These are phyloP conservation scores for Agrilus biguttatus DNA, from an alignment of 2,888 invertebrate species.

Conservation along the genomic window DNA sequence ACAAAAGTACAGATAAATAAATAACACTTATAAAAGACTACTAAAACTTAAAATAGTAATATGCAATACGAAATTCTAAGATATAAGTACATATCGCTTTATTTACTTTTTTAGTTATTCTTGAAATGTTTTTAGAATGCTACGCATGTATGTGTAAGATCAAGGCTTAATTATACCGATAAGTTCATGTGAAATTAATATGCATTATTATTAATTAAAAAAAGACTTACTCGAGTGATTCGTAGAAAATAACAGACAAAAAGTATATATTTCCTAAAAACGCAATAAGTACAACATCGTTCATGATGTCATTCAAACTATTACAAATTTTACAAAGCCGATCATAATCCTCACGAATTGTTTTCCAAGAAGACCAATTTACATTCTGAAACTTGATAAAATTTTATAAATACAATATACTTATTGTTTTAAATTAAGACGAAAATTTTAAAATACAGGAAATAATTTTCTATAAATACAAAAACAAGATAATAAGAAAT, in stretches of 20 bases:
- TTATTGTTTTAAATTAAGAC: not conserved
- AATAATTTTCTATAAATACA: not conserved
- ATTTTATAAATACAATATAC: too few species aligned
- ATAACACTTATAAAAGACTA: too few species aligned
- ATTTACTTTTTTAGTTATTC: too few species aligned
- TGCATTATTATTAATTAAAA: not conserved
- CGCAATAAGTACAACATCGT: constrained; percentile 6
- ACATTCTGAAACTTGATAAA: constrained; percentile 4
- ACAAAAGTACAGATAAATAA: too few species aligned
- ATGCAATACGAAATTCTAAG: too few species aligned
- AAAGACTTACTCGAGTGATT: constrained; percentile 6
- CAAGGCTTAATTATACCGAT: too few species aligned
- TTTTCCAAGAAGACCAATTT: constrained; percentile 3
- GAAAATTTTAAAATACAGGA: not conserved
- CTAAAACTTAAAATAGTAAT: too few species aligned
- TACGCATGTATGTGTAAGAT: too few species aligned
- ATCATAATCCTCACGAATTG: constrained; percentile 6
- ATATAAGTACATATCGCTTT: too few species aligned
- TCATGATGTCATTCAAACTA: constrained; percentile 5
- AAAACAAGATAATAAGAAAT: too few species aligned
- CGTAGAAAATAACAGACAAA: constrained; percentile 6
- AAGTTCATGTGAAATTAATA: too few species aligned
- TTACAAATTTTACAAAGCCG: constrained; percentile 5
- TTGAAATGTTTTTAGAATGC: too few species aligned
- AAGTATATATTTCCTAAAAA: constrained; percentile 9